phyloP scores from a whole-genome alignment of 2,113 vertebrate species.

The Tringa solitaria region DNA sequence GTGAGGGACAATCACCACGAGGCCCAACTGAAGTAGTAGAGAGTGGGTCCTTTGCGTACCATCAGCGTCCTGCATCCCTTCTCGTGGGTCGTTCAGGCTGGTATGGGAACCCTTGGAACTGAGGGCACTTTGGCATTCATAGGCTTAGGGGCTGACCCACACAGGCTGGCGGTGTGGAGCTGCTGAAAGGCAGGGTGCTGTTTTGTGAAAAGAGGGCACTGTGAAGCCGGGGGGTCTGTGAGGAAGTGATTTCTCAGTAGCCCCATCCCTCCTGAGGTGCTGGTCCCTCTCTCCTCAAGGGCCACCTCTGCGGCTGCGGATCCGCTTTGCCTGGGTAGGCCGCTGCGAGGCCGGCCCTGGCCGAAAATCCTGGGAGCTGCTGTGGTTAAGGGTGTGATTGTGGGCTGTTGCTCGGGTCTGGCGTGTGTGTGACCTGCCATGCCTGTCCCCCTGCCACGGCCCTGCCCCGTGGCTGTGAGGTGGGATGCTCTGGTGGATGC shows the following conservation, averaged over 20 bases:
- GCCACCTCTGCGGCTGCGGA: neutral
- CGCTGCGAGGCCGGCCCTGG: neutral
- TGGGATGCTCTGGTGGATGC: neutral
- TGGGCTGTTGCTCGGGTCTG: neutral
- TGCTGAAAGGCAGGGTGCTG: neutral
- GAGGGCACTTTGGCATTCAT: neutral
- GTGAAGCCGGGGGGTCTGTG: too few relatives aligned
- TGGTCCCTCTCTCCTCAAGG: neutral
- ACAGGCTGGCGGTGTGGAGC: neutral
- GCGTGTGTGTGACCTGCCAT: fast-evolving
- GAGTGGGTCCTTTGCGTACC: neutral
- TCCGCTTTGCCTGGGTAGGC: fast-evolving
- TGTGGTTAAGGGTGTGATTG: neutral
- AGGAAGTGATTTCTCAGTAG: neutral
- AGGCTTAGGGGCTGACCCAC: neutral
- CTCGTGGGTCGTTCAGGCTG: neutral
- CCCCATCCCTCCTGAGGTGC: neutral
- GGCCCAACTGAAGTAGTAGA: too few relatives aligned
- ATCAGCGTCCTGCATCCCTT: neutral
- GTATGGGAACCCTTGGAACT: neutral
- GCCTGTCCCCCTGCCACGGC: neutral
- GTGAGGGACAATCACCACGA: neutral
- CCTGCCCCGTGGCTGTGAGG: neutral
- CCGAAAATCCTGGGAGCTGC: neutral
- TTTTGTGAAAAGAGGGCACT: too few relatives aligned